Base-by-base conservation (phyloP, 1,140 invertebrate species). In the Anthonomus grandis region DNA sequence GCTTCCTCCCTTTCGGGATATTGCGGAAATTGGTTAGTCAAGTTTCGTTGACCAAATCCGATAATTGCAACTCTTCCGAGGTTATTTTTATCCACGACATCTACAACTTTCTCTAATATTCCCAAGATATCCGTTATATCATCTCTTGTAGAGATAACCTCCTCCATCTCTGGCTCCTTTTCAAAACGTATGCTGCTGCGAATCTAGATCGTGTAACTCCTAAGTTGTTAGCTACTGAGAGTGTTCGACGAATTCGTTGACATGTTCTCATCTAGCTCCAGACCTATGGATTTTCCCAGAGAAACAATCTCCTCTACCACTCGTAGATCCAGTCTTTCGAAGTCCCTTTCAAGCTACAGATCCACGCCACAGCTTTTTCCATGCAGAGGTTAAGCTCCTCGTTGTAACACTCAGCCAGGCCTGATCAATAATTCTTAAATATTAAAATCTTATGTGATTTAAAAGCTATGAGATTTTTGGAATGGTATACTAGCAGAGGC, bases 401-500 rank as follows among this genome's bases (percentile, higher is more conserved):
- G 52, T 60, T 60, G 58, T 60, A 53, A 44, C 49, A 59, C 39
- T 19, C 56, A 45, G 64, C 59, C 53, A 65, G 63, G 51, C 65
- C 57, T 61, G 48, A n/a, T n/a, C n/a, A n/a, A 57, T 65, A 65
- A 74, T 65, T 67, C 63, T 53, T 63, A 66, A 56, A 53, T 21
- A 63, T 70, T 37, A 54, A 42, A 45, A 59, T 57, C 51, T 63
- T n/a, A 41, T 18, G 17, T 10, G 38, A 41, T 15, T 31, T 6
- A 8, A 31, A n/a, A n/a, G n/a, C n/a, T n/a, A n/a, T n/a, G n/a
- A n/a, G n/a, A 63, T 70, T 74, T 64, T 70, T 57, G 21, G 68
- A 71, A 54, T 68, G 62, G 64, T 78, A 72, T 36, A 79, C 65
- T 21, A 78, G 55, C 51, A 79, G 59, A 34, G 73, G 75, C 63